These are phyloP conservation scores for Yoshiicerus persimilis DNA, from an alignment of 1,140 invertebrate genomes.

Conservation along the genomic window DNA sequence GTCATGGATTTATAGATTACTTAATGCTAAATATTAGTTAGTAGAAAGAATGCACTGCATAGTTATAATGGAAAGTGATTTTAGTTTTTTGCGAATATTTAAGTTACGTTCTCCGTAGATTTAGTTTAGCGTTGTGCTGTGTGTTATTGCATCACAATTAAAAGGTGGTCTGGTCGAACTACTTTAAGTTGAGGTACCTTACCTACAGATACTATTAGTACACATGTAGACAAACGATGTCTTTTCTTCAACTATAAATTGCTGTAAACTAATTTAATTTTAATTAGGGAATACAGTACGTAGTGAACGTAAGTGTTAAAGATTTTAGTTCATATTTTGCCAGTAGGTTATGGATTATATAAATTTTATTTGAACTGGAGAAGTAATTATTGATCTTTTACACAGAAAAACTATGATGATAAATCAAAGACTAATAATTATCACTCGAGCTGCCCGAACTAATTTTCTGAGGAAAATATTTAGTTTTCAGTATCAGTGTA, in stretches of 20 bases:
- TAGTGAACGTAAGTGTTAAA: neutral
- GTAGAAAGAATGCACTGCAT: neutral
- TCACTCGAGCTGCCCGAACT: slow-evolving; percentile 5
- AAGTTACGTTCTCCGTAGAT: neutral
- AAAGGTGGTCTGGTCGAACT: neutral
- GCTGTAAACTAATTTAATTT: neutral
- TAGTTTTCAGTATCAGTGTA: neutral
- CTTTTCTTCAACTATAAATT: neutral
- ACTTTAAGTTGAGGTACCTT: neutral
- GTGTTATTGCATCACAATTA: no score
- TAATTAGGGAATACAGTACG: neutral
- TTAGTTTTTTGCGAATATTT: neutral
- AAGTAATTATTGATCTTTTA: slow-evolving; percentile 9
- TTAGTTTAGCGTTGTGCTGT: neutral
- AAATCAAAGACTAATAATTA: slow-evolving; percentile 4
- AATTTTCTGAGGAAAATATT: neutral
- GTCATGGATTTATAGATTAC: neutral
- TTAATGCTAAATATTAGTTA: neutral
- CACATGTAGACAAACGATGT: neutral
- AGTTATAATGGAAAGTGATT: neutral
- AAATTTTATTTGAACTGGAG: neutral
- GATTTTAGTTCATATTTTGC: neutral
- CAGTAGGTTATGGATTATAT: neutral
- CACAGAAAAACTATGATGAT: neutral
- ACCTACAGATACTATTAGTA: no score